Evolutionary conservation across 2,113 vertebrate genomes (phyloP).

Genomic region (Scomber japonicus): DNA sequence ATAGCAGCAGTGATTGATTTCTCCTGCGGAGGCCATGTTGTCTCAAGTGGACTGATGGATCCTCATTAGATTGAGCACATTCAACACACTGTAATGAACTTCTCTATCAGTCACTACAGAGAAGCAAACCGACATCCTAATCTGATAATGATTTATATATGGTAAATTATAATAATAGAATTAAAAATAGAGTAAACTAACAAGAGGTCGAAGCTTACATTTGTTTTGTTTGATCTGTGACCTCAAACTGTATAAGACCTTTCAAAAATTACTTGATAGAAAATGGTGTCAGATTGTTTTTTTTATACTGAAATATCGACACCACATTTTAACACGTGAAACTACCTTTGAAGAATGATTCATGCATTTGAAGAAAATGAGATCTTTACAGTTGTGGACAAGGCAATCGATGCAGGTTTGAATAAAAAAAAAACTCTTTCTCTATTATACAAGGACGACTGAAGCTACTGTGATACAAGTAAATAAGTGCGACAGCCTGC

Average conservation of each 20-base stretch:
- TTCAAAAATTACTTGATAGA: neutral
- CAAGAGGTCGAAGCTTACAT: neutral
- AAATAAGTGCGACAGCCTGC: slow-evolving; percentile 3
- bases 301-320: slow-evolving; percentile 6
- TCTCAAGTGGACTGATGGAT: slow-evolving; percentile 82
- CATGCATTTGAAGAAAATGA: neutral
- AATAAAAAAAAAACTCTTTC: no score
- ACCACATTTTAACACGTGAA: neutral
- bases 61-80: slow-evolving; percentile 80
- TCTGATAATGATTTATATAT: neutral
- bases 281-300: neutral
- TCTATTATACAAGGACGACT: no score
- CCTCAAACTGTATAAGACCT: neutral
- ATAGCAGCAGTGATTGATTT: slow-evolving; percentile 79
- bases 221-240: no score
- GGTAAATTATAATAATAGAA: neutral
- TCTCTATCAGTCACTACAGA: slow-evolving; percentile 74
- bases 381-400: neutral
- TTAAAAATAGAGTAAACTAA: neutral
- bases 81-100: slow-evolving; percentile 82
- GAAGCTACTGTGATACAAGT: neutral
- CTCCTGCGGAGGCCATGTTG: slow-evolving; percentile 81
- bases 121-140: slow-evolving; percentile 19
- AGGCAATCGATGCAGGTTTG: no score
- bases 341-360: neutral